Base-by-base conservation (phyloP, 2,888 invertebrate genomes). In the Coelopa pilipes region DNA sequence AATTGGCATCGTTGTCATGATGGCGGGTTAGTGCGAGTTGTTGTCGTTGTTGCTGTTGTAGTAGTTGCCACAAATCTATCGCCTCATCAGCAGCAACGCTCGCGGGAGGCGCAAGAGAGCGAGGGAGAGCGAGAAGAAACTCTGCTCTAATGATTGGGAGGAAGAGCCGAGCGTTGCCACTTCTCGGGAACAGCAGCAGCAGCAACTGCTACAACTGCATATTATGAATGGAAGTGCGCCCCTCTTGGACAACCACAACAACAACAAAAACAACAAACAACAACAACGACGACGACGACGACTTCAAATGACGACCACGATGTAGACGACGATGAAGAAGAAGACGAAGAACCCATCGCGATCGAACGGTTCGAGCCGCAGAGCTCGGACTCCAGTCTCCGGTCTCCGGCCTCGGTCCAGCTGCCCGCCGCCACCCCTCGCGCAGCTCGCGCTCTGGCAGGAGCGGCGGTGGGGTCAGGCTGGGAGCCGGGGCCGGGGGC, bases 31-130 rank as follows among this genome's bases (percentile, higher is more conserved):
- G 34, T 34, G 34, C 34, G 7, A 34, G 66, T 53, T 70, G 70
- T 67, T 65, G 60, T 59, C 66, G 66, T 50, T 75, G 70, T 65
- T 76, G 65, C 55, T 75, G 62, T 17, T 65, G 21, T 57, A 45
- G 34, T 68, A 53, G 15, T 59, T 66, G 15, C 65, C 59, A 68
- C 74, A 73, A 73, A 75, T 75, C 70, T 70, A 70, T 70, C 70
- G 70, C 70, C 50, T 34, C 70, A 70, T 70, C 70, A 57, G 17
- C 50, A 60, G 57, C 63, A 70, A 63, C 60, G 47, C 57, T 63
- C 53, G n/a, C 21, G 49, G 45, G 60, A 70, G 46, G n/a, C n/a
- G n/a, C n/a, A n/a, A 34, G 34, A 34, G 34, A 34, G 34, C 4
- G 34, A 34, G 34, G 2, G 34, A 34, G 34, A 34, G 34, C 2